phyloP scores from a whole-genome alignment of 2,113 vertebrate species.

The Perccottus glenii region DNA sequence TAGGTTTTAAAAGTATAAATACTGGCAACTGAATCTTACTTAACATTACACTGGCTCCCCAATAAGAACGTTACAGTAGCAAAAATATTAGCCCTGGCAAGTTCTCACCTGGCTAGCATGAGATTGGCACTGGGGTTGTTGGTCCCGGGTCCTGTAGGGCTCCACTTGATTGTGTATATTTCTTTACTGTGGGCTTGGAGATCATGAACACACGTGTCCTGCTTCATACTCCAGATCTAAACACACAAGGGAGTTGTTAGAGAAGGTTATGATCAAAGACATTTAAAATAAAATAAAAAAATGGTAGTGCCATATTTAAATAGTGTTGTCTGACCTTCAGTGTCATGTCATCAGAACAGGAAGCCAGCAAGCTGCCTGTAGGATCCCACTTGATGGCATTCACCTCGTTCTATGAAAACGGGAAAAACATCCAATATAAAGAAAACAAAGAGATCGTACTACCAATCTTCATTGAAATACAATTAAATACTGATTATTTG shows the following conservation, averaged over 20 bases:
- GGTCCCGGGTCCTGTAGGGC: slow-evolving; percentile 97
- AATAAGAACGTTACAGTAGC: not conserved
- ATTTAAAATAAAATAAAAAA: too few relatives aligned
- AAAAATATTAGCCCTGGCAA: not conserved
- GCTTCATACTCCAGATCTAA: slow-evolving; percentile 99
- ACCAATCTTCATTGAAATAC: too few relatives aligned
- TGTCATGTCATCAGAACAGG: slow-evolving; percentile 99
- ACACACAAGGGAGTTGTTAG: not conserved
- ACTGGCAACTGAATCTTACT: too few relatives aligned
- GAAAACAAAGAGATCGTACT: too few relatives aligned
- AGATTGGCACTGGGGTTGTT: slow-evolving; percentile 98
- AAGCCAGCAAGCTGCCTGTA: slow-evolving; percentile 96
- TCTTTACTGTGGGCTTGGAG: slow-evolving; percentile 99
- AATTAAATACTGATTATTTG: too few relatives aligned
- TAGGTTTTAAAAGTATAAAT: too few relatives aligned
- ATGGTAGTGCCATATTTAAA: too few relatives aligned
- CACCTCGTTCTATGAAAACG: slow-evolving; percentile 89
- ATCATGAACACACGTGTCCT: slow-evolving; percentile 97
- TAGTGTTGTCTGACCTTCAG: slow-evolving; percentile 85
- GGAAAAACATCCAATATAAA: not conserved
- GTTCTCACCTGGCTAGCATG: slow-evolving; percentile 97
- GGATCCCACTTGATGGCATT: slow-evolving; percentile 99
- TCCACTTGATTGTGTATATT: slow-evolving; percentile 99
- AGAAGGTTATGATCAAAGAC: too few relatives aligned
- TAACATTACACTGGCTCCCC: too few relatives aligned